Base-by-base conservation (phyloP, 1,140 invertebrate genomes). In the Thrips palmi region DNA sequence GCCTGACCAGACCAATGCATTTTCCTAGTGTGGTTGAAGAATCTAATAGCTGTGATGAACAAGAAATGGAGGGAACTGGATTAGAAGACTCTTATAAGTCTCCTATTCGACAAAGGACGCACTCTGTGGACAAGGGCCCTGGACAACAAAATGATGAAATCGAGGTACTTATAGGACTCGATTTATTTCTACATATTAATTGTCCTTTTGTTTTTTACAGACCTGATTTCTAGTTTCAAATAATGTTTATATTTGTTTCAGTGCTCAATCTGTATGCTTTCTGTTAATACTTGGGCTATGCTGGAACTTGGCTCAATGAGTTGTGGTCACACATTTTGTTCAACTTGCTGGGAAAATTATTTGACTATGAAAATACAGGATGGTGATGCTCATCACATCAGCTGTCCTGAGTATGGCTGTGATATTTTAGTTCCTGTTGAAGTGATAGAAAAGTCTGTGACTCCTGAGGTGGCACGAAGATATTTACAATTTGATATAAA, bases 401-500 rank as follows among this genome's bases (percentile, higher is more conserved):
- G 67, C 2, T 79, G 76, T 54, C 75, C 76, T 18, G 74, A 70
- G 17, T 71, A 62, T 50, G 59, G 67, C 33, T 79, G 76, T 49
- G 62, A 64, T 39, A 65, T 68, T 42, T 50, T 77, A n/a, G 74
- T 77, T 18, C 71, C 74, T 27, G 65, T 72, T 8, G 71, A 77
- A 43, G 52, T 77, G 5, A 74, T 79, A 36, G 74, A 78, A 52
- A 64, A 63, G 40, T 54, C 74, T 32, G 71, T 79, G 5, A 70
- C 67, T 37, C 59, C 69, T 21, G 67, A 74, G 38, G 71, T 76
- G 59, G 70, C 72, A 24, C 55, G 68, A 23, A 59, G 70, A 49
- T 78, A 77, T 54, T 55, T 77, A 10, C 70, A 77, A 50, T 77
- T 77, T 56, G 75, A 79, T 55, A 77, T 79, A 27, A 71, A 77